Conservation (phyloP, 2,113 vertebrate species). For the Tetrao urogallus region DNA sequence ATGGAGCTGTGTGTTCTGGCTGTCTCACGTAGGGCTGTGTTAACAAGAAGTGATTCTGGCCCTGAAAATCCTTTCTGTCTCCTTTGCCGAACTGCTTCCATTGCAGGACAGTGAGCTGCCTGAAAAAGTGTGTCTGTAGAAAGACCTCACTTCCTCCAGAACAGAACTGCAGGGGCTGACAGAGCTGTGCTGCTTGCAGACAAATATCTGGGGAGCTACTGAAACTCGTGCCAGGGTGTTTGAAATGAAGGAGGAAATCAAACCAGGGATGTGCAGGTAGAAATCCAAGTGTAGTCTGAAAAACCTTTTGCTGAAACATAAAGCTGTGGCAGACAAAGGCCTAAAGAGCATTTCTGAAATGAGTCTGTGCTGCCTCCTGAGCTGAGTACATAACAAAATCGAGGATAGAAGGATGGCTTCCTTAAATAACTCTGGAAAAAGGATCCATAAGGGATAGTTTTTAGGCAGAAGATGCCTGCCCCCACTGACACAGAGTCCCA, state of each 20-base stretch:
- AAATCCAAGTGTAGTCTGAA: not conserved
- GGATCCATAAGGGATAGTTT: not conserved
- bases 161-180: not conserved
- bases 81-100: not conserved
- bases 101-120: not conserved
- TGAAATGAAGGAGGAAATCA: not conserved
- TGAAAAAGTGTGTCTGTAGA: not conserved
- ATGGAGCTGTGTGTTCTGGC: not conserved
- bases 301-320: not conserved
- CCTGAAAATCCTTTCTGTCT: not conserved
- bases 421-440: not conserved
- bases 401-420: not conserved
- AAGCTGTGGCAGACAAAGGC: not conserved
- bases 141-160: not conserved
- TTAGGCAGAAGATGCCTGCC: not conserved
- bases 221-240: not conserved
- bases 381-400: not conserved
- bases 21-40: fast-evolving
- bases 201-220: not conserved
- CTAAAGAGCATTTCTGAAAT: not conserved
- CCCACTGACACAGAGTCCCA: not conserved
- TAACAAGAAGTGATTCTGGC: not conserved
- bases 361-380: not conserved
- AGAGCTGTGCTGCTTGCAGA: not conserved
- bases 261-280: not conserved